These are phyloP conservation scores for Platynereis dumerilii DNA, from an alignment of 2,888 invertebrate genomes.

Conservation along the genomic window DNA sequence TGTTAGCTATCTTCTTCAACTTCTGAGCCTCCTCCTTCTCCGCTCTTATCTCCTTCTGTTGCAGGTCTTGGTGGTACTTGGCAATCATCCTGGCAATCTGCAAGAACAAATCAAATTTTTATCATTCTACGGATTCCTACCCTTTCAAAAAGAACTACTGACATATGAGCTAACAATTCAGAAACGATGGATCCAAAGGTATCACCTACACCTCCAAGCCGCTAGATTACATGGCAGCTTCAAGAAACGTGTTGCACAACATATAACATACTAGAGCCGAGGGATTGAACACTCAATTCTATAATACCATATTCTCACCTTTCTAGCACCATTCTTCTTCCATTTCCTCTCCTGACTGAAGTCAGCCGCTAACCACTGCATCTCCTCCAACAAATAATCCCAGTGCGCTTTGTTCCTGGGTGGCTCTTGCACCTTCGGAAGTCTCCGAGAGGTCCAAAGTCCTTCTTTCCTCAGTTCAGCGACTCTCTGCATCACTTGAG, in stretches of 20 bases:
- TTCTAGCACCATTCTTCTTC: conserved; percentile 87
- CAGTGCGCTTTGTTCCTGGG: conserved; percentile 92
- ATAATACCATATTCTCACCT: conserved; percentile 23
- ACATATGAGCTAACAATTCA: too few relatives aligned
- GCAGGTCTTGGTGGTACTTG: conserved; percentile 64
- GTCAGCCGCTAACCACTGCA: conserved; percentile 97
- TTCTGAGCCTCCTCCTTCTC: conserved; percentile 90
- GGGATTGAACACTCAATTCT: too few relatives aligned
- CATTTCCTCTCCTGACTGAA: conserved; percentile 97
- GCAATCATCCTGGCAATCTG: conserved; percentile 60
- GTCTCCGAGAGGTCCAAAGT: conserved; percentile 88
- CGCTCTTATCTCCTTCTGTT: conserved; percentile 84
- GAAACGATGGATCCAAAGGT: too few relatives aligned
- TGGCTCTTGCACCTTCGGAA: conserved; percentile 79
- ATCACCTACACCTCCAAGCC: too few relatives aligned
- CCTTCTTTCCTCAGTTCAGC: conserved; percentile 91
- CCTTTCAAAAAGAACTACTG: background rate
- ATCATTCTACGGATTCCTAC: background rate
- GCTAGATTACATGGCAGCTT: too few relatives aligned
- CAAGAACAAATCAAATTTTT: conserved; percentile 9
- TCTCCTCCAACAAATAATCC: conserved; percentile 98
- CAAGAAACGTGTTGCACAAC: too few relatives aligned
- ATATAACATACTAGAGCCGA: too few relatives aligned
- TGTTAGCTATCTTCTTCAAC: conserved; percentile 83
- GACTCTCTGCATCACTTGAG: conserved; percentile 90